Conservation (phyloP, 2,888 invertebrate genomes). For the Diloba caeruleocephala region DNA sequence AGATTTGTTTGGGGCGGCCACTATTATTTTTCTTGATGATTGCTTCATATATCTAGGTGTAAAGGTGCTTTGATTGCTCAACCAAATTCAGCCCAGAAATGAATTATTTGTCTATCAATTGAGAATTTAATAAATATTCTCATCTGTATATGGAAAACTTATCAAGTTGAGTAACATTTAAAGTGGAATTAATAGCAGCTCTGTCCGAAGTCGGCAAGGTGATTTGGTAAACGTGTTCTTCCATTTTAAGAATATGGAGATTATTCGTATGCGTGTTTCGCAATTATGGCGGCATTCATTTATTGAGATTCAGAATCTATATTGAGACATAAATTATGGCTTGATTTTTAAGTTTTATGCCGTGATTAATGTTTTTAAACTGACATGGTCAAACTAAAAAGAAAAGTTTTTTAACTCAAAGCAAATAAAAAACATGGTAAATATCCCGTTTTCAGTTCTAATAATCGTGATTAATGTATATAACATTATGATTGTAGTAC, state of each 20-base stretch:
- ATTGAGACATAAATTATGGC: neutral
- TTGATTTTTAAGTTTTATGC: no score
- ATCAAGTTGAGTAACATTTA: conserved; percentile 34
- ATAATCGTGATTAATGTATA: no score
- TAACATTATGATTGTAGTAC: no score
- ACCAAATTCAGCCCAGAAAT: neutral
- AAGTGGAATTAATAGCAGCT: conserved; percentile 31
- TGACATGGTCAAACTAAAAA: no score
- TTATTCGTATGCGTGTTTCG: conserved; percentile 18
- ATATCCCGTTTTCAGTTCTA: no score
- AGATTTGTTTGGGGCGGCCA: no score
- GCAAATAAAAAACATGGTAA: no score
- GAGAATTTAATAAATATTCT: conserved; percentile 35
- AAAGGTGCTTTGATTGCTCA: neutral
- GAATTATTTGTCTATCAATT: conserved; percentile 1
- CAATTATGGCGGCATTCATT: conserved; percentile 24
- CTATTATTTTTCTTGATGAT: no score
- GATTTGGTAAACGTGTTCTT: conserved; percentile 39
- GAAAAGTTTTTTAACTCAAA: no score
- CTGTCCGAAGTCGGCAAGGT: conserved; percentile 27
- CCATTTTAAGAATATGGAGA: conserved; percentile 41
- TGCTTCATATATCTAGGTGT: no score
- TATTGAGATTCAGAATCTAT: conserved; percentile 13
- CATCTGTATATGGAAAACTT: conserved; percentile 20
- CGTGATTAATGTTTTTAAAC: neutral